A percentile compares a stretch with the other conserved stretches of the same genome.
These are phyloP conservation scores for Petaurus breviceps DNA, from an alignment of 2,113 vertebrate species.

Conservation along the genomic window DNA sequence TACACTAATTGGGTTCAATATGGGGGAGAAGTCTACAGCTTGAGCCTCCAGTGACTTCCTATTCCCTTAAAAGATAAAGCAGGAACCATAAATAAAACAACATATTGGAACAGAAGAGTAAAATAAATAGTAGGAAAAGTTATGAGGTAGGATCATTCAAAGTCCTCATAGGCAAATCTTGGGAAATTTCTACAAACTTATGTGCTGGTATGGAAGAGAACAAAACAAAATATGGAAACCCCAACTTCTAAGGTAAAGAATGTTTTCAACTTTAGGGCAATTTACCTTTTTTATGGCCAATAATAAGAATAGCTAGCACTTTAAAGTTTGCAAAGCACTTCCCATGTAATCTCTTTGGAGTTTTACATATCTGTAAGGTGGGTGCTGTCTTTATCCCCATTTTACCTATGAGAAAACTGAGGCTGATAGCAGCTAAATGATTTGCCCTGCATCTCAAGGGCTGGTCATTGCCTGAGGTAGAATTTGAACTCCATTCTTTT, in stretches of 20 bases:
- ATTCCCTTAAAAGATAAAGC: background rate
- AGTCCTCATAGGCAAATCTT: background rate
- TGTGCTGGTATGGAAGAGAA: background rate
- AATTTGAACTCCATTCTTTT: background rate
- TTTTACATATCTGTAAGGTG: background rate
- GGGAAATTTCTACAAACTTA: background rate
- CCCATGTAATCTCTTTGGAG: background rate
- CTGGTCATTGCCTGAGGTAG: conserved; percentile 20
- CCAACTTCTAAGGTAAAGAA: background rate
- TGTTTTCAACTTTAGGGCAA: background rate
- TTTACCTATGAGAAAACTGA: conserved; percentile 48
- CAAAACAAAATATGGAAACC: background rate
- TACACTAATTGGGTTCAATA: background rate
- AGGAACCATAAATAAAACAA: background rate
- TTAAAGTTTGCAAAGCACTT: background rate
- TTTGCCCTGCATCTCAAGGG: background rate
- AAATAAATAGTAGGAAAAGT: background rate
- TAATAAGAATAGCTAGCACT: background rate
- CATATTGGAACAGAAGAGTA: background rate
- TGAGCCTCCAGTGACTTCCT: background rate
- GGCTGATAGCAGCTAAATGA: background rate
- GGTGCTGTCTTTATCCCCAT: conserved; percentile 13
- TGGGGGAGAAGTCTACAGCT: background rate
- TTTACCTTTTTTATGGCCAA: background rate
- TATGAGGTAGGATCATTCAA: background rate